These are phyloP conservation scores for Poecilia velifera DNA, from an alignment of 2,797 vertebrate species.

Conservation along the genomic window DNA sequence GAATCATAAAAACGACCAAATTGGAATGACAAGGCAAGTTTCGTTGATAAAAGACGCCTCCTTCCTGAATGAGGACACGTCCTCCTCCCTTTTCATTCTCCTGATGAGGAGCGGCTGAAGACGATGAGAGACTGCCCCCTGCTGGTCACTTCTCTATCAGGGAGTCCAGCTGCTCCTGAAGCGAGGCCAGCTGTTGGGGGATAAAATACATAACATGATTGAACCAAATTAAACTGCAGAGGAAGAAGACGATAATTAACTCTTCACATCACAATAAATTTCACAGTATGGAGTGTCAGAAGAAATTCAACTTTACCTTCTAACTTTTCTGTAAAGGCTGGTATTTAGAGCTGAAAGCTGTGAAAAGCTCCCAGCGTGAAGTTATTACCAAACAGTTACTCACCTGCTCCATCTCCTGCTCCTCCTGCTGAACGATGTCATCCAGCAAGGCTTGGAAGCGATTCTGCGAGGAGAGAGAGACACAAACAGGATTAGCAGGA, in stretches of 20 bases:
- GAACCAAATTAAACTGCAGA: slow-evolving; percentile 70
- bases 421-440: slow-evolving; percentile 96
- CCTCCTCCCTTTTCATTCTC: slow-evolving; percentile 11
- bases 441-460: slow-evolving; percentile 94
- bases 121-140: slow-evolving; percentile 73
- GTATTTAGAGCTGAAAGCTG: slow-evolving; percentile 40
- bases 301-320: slow-evolving; percentile 38
- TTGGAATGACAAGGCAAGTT: slow-evolving; percentile 59
- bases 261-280: slow-evolving; percentile 62
- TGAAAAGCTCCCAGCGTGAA: slow-evolving; percentile 19
- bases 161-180: slow-evolving; percentile 87
- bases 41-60: slow-evolving; percentile 29
- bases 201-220: slow-evolving; percentile 70
- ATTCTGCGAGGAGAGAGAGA: slow-evolving; percentile 77
- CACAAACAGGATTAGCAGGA: slow-evolving; percentile 55
- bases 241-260: slow-evolving; percentile 77
- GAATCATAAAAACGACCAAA: slow-evolving; percentile 21
- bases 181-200: slow-evolving; percentile 83
- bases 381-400: slow-evolving; percentile 51
- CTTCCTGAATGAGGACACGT: slow-evolving; percentile 31
- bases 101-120: slow-evolving; percentile 9
- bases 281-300: no score
- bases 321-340: slow-evolving; percentile 34
- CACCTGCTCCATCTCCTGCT: slow-evolving; percentile 95
- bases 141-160: slow-evolving; percentile 85